Evolutionary conservation across 2,888 invertebrate genomes (phyloP), one percentile per base, ranked within the genome.

Genomic region (Caenorhabditis panamensis): DNA sequence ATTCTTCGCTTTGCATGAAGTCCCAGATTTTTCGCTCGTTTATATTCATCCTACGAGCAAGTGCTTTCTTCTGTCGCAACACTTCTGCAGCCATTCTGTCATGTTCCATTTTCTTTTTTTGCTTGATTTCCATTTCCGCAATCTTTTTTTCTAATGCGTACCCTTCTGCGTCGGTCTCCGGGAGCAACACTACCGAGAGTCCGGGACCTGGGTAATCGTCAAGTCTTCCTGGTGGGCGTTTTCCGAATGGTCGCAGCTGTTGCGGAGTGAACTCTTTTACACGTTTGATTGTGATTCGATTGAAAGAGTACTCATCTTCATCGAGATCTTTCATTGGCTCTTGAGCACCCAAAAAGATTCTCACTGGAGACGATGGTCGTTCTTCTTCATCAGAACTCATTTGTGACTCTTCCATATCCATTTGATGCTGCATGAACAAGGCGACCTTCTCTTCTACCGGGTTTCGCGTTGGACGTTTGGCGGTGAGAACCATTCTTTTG

Each of bases 301-400:
- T 44, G 44, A 26, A 44, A 2, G 24, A 16, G 36, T 41, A 47
- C 13, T 18, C 18, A 8, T 36, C 22, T 24, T 47, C 61, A 9
- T 61, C 47, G 2, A 44, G 28, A 61, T 61, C 61, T 16, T 61
- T 61, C 47, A 61, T 61, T 9, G 61, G 61, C 28, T 61, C 61
- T n/a, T 47, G 16, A 2, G 61, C 26, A 5, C 61, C 61, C n/a
- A 61, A 28, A n/a, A 44, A 61, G 16, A 61, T 22, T 54, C n/a
- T 28, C 3, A 11, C 31, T 31, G 28, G n/a, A 16, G 54, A n/a
- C 24, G 28, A 9, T 1, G 20, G 1, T 20, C 20, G 26, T 54
- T 6, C 54, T 16, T 26, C 26, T 31, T 20, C 28, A 8, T 54
- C n/a, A n/a, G n/a, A n/a, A n/a, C n/a, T 54, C 26, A 8, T 4